Conservation (phyloP, 2,113 vertebrate genomes). For the Dascyllus trimaculatus region DNA sequence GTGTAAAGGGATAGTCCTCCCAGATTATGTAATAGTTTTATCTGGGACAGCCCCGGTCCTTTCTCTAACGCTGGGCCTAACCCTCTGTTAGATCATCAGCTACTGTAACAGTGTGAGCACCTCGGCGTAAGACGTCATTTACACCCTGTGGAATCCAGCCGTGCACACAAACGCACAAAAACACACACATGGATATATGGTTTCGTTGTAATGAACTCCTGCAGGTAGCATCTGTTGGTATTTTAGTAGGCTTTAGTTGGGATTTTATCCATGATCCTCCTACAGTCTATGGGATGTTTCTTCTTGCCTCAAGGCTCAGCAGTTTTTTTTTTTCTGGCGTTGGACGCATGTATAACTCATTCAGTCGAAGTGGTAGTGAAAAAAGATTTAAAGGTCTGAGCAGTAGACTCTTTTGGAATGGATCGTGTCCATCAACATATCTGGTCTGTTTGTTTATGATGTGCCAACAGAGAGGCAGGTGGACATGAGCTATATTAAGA, state of each 20-base stretch:
- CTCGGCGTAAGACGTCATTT: slow-evolving; percentile 18
- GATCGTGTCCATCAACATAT: slow-evolving; percentile 10
- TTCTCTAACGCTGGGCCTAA: slow-evolving; percentile 23
- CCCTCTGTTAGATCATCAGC: slow-evolving; percentile 47
- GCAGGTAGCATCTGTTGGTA: slow-evolving; percentile 27
- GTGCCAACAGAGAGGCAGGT: slow-evolving; percentile 52
- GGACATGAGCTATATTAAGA: slow-evolving; percentile 53
- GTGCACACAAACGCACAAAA: slow-evolving; percentile 11
- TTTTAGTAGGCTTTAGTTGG: slow-evolving; percentile 33
- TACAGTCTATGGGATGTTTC: slow-evolving; percentile 9
- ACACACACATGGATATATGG: slow-evolving; percentile 9
- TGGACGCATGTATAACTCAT: slow-evolving; percentile 6
- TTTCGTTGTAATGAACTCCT: slow-evolving; percentile 41
- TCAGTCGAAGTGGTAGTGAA: not conserved
- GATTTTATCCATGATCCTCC: slow-evolving; percentile 44
- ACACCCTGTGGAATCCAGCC: slow-evolving; percentile 24
- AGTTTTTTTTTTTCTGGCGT: not conserved
- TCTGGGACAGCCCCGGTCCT: slow-evolving; percentile 47
- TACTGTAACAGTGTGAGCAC: slow-evolving; percentile 47
- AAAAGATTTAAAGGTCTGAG: slow-evolving; percentile 26
- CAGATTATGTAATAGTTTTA: slow-evolving; percentile 70
- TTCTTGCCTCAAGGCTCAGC: slow-evolving; percentile 5
- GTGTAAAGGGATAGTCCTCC: slow-evolving; percentile 70
- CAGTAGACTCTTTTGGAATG: slow-evolving; percentile 7
- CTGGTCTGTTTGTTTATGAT: slow-evolving; percentile 56